Evolutionary conservation across 2,888 invertebrate genomes (phyloP), one percentile per base, ranked within the genome.

Genomic region (Cantharis rustica): DNA sequence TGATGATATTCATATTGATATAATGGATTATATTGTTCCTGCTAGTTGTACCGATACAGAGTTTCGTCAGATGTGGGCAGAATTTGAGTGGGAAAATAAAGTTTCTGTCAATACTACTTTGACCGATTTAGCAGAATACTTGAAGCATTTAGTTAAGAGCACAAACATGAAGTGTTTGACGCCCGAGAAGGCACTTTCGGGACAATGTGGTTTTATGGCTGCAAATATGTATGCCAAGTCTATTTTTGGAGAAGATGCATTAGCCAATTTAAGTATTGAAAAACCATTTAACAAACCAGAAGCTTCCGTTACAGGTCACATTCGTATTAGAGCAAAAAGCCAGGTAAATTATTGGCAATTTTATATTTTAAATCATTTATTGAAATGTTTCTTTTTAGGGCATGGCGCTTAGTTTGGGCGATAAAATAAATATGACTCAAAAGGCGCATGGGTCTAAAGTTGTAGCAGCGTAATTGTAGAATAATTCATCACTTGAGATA

Each of bases 71-170:
- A 99, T 99, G 99, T 99, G 99, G 99, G 97, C 98, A 2, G 99
- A 99, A 90, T 99, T 99, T 90, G 99, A 99, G 89, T 99, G 99
- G 99, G 99, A 99, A 90, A 99, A 99, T 89, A 99, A 99, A 92
- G 98, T 84, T 3, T 82, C 84, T 5, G 84, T 84, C 5, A 81
- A 97, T 87, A 99, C 99, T 1, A 94, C 94, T 70, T 93, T 99
- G 81, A 95, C 95, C 0, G 98, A 98, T 87, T 90, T 99, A 75
- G 93, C 95, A 80, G 97, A 97, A 81, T 99, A 98, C 89, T 90
- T 99, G 73, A 93, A 95, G 78, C 98, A 98, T 86, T 90, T 99
- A 71, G 90, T 99, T 75, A 94, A 94, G 81, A 96, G 96, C 83
- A 99, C 99, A 78, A 99, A 99, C 88, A 99, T 99, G 99, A 97